Evolutionary conservation across 2,888 invertebrate genomes (phyloP).

Genomic region (Rambutsinella grinnellia): DNA sequence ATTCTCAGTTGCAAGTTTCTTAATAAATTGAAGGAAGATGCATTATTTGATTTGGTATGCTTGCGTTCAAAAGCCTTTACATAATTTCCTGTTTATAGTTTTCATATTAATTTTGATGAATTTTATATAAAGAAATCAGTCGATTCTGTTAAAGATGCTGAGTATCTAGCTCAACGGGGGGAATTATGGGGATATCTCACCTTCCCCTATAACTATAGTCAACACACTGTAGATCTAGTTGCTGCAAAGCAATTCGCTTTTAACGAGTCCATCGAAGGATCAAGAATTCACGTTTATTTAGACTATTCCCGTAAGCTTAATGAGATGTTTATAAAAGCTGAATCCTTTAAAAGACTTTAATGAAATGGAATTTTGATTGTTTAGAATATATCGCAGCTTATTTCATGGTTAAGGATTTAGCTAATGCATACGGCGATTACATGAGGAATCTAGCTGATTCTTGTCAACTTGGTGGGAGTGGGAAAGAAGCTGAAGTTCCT

Average conservation of each 20-base stretch:
- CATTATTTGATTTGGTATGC: not conserved
- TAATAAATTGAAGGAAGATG: not conserved
- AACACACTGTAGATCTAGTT: constrained; percentile 1
- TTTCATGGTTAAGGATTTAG: constrained; percentile 1
- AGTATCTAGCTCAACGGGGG: not conserved
- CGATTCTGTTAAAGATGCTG: too few species aligned
- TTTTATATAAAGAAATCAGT: not conserved
- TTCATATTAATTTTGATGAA: too few species aligned
- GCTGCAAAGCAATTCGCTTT: constrained; percentile 6
- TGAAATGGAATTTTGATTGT: constrained; percentile 1
- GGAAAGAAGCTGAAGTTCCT: not conserved
- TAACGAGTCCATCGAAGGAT: constrained; percentile 19
- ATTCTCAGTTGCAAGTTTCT: constrained; percentile 15
- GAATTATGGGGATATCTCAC: constrained; percentile 8
- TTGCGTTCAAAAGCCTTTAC: too few species aligned
- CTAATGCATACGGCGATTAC: not conserved
- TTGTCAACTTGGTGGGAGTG: constrained; percentile 7
- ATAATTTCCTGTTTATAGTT: too few species aligned
- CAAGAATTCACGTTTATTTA: not conserved
- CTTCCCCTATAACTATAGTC: constrained; percentile 17
- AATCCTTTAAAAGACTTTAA: too few species aligned
- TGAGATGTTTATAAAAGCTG: not conserved
- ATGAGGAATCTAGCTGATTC: not conserved
- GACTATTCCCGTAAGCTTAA: constrained; percentile 10
- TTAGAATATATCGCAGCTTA: constrained; percentile 14